These are phyloP conservation scores for Halcyon smyrnensis DNA, from an alignment of 2,797 vertebrate species.

Conservation along the genomic window DNA sequence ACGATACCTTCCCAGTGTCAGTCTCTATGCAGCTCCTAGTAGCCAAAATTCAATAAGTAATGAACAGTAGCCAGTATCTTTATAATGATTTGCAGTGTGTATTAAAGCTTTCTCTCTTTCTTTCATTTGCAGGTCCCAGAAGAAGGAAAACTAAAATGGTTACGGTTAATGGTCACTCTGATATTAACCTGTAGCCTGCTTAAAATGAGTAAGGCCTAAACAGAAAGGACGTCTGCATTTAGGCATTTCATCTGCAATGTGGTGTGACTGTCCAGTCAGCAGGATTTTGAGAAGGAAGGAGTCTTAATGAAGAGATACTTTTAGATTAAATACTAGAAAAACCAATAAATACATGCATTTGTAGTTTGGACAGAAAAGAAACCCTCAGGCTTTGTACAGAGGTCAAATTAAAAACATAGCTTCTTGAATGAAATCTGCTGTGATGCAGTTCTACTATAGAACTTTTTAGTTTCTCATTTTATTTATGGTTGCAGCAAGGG, in stretches of 20 bases:
- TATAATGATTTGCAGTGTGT: neutral
- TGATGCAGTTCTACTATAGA: neutral
- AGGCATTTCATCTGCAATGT: constrained; percentile 28
- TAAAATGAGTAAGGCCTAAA: neutral
- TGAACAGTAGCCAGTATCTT: neutral
- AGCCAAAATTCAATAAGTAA: neutral
- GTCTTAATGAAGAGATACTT: constrained; percentile 14
- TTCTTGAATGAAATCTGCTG: neutral
- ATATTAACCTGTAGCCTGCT: neutral
- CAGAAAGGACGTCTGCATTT: neutral
- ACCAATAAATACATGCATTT: neutral
- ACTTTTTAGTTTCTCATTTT: neutral
- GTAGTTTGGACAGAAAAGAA: neutral
- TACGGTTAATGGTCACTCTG: neutral
- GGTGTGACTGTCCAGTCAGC: constrained; percentile 21
- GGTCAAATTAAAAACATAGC: neutral
- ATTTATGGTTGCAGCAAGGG: neutral
- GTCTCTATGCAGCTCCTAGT: neutral
- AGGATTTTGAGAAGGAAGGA: constrained; percentile 3
- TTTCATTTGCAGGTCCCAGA: neutral
- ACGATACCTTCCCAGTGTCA: neutral
- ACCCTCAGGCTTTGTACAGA: neutral
- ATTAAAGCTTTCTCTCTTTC: neutral
- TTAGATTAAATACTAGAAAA: neutral
- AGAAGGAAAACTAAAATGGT: neutral